Base-by-base conservation (phyloP, 2,888 invertebrate genomes). In the Phengaris arion region DNA sequence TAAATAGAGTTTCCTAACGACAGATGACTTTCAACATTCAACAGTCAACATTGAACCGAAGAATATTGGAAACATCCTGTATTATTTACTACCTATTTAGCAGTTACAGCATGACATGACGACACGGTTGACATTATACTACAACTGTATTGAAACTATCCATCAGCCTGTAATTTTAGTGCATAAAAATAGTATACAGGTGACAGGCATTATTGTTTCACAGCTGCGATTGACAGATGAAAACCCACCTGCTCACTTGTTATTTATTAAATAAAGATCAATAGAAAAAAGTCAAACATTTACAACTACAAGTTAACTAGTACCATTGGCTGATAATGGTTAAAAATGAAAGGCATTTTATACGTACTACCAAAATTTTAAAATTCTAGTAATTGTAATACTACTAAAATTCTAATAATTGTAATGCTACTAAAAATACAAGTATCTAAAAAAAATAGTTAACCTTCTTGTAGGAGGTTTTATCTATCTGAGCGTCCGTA, bases 221-320 rank as follows among this genome's bases (percentile, higher is more conserved):
- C 70, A 70, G 70, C 48, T 70, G 70, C 70, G 70, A 70, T 70
- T 70, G 70, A 70, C 51, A 70, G 51, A 52, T 70, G 70, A 70
- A 15, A 12, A 15, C 51, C 46, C 70, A 70, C 70, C 70, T 70
- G 70, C 70, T 15, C 13, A 2, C 46, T 64, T 2, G 22, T 48
- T 70, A 70, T 70, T 70, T 70, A 51, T 48, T 70, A 51, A 51
- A 22, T 48, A 70, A 6, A 70, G 48, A 51, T 15, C 70, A 51
- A 70, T 22, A 70, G 70, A 51, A 70, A 70, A 70, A 22, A 22
- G 64, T 6, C 3, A 2, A 35, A 35, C 35, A 64, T 64, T 64
- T 10, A 64, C 64, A 64, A 64, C 35, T 45, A 35, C 64, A 12
- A 13, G 35, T 12, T 13, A 64, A 64, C 35, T 35, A 9, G 35